These are phyloP conservation scores for Melieria omissa DNA, from an alignment of 2,888 invertebrate species.

Conservation along the genomic window DNA sequence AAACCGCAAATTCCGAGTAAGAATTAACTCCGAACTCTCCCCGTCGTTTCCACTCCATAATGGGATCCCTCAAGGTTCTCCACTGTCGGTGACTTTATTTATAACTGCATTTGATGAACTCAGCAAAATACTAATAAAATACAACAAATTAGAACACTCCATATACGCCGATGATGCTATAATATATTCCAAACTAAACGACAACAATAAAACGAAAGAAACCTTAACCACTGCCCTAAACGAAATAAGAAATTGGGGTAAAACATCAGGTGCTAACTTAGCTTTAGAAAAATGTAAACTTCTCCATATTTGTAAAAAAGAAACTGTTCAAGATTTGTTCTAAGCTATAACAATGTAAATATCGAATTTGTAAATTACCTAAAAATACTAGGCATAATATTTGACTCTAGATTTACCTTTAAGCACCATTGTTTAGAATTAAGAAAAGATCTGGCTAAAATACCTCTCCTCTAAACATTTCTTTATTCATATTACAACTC, in stretches of 20 bases:
- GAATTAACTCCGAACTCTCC: constrained; percentile 23
- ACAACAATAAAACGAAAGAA: not conserved
- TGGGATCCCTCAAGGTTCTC: constrained; percentile 37
- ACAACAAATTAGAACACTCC: too few species aligned
- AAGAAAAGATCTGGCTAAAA: not conserved
- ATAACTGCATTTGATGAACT: too few species aligned
- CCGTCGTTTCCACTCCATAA: constrained; percentile 23
- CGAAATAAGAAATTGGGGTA: not conserved
- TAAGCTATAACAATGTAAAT: constrained; percentile 1
- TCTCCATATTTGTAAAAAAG: constrained; percentile 1
- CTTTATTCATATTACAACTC: not conserved
- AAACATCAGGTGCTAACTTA: not conserved
- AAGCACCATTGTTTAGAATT: not conserved
- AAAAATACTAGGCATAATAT: not conserved
- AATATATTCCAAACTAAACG: constrained; percentile 19
- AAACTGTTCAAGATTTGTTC: not conserved
- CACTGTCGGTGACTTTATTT: constrained; percentile 36
- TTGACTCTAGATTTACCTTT: not conserved
- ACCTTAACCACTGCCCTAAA: not conserved
- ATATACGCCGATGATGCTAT: too few species aligned
- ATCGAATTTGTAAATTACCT: not conserved
- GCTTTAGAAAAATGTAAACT: not conserved
- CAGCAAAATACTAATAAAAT: too few species aligned
- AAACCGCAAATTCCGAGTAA: constrained; percentile 32
- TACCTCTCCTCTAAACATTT: not conserved